Conservation (phyloP, 2,797 vertebrate species). For the Melanogrammus aeglefinus region DNA sequence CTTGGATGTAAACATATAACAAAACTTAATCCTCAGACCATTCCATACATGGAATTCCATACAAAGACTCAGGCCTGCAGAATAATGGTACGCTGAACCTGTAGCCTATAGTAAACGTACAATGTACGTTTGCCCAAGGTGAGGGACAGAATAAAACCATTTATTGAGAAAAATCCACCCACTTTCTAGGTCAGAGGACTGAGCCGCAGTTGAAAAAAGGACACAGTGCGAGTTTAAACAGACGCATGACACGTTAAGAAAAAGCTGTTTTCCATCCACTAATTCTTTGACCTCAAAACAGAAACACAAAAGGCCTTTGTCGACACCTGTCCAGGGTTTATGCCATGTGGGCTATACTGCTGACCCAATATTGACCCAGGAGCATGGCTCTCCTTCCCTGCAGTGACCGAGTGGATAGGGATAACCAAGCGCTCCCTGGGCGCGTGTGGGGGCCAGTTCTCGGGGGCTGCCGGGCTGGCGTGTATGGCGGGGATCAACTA, state of each 20-base stretch:
- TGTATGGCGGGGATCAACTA: conserved; percentile 75
- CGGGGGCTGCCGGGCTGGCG: conserved; percentile 66
- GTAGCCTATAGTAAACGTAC: neutral
- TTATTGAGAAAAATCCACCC: neutral
- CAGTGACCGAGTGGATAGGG: conserved; percentile 84
- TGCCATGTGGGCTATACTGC: neutral
- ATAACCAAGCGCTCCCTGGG: conserved; percentile 68
- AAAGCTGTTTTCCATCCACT: neutral
- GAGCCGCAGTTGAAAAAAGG: too few species aligned
- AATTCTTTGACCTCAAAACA: neutral
- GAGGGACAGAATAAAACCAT: neutral
- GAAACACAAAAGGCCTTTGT: neutral
- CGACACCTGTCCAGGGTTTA: neutral
- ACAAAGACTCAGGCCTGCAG: neutral
- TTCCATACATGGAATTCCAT: neutral
- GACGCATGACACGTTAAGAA: neutral
- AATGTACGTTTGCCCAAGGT: too few species aligned
- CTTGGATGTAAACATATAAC: too few species aligned
- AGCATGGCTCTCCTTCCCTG: neutral
- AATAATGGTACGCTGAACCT: too few species aligned
- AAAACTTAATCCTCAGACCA: too few species aligned
- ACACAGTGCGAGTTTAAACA: neutral
- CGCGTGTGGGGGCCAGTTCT: conserved; percentile 65
- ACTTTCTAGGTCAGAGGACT: neutral
- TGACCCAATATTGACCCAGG: neutral